Base-by-base conservation (phyloP, 2,888 invertebrate genomes). In the Clivina fossor region DNA sequence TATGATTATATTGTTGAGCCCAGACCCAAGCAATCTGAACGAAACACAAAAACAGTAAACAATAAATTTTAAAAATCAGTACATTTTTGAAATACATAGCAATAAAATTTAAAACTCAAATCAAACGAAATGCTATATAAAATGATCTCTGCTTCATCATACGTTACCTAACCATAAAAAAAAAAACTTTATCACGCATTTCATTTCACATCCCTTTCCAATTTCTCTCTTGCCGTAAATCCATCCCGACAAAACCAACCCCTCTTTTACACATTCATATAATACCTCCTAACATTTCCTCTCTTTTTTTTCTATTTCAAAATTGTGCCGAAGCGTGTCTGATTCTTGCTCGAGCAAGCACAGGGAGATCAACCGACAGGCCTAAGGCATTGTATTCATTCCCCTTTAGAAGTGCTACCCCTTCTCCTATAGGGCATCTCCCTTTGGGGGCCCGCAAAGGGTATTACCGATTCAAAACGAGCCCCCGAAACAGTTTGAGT, bases 301-400 rank as follows among this genome's bases (percentile, higher is more conserved):
- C n/a, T n/a, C n/a, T n/a, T n/a, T n/a, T 48, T 60, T 59, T 61
- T 59, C 61, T 60, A 61, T 61, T 61, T 61, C 60, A 61, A 60
- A 61, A 58, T 60, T 58, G 57, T 58, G 59, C 57, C 60, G 61
- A 60, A 61, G 61, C 61, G 60, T 61, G 61, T 53, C 60, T 61
- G 60, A 61, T 61, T 59, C 58, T 56, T 48, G 60, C 48, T 13
- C 13, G n/a, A 19, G 41, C 16, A 11, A 18, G 38, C 9, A n/a
- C n/a, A n/a, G 26, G 26, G 26, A 24, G 26, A 9, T 9, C 26
- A 24, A 24, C 26, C 26, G 26, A 7, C 26, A 7, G 9, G 5
- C 26, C 5, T 4, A 24, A 7, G 26, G 9, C 4, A 24, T 7
- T 24, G 26, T 24, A 9, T 4, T 9, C 9, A 9, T 24, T 7